phyloP scores from a whole-genome alignment of 1,140 invertebrate genomes.

The Phocides pigmalion region DNA sequence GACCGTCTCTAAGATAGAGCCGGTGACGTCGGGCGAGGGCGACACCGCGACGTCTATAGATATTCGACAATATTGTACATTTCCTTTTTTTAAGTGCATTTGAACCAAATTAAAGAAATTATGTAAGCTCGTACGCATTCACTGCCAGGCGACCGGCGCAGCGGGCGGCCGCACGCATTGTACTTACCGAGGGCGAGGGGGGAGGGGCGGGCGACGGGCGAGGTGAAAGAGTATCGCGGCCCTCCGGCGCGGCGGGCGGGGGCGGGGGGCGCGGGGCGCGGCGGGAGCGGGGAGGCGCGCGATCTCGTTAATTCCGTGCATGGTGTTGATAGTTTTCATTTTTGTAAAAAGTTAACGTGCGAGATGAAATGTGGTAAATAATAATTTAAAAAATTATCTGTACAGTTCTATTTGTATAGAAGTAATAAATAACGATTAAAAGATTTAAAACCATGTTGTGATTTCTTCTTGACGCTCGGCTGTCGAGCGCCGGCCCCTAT shows the following conservation, averaged over 20 bases:
- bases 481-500: constrained; percentile 48
- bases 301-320: constrained; percentile 73
- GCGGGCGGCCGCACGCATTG: constrained; percentile 22
- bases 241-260: constrained; percentile 19
- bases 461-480: constrained; percentile 71
- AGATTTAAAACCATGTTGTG: constrained; percentile 80
- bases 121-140: constrained; percentile 22
- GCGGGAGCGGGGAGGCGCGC: constrained; percentile 46
- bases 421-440: constrained; percentile 84
- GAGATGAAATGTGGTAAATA: constrained; percentile 81
- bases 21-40: background rate
- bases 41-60: background rate
- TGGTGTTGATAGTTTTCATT: constrained; percentile 83
- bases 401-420: constrained; percentile 85
- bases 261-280: constrained; percentile 23
- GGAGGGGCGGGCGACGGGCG: constrained; percentile 20
- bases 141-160: constrained; percentile 13
- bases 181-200: constrained; percentile 45
- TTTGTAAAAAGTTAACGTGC: constrained; percentile 84
- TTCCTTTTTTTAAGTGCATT: constrained; percentile 2
- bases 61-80: constrained; percentile 12
- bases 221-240: constrained; percentile 32
- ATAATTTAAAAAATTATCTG: constrained; percentile 84
- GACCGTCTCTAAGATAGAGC: background rate
- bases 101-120: constrained; percentile 14